phyloP scores from a whole-genome alignment of 2,888 invertebrate species.

The Altica lythri region DNA sequence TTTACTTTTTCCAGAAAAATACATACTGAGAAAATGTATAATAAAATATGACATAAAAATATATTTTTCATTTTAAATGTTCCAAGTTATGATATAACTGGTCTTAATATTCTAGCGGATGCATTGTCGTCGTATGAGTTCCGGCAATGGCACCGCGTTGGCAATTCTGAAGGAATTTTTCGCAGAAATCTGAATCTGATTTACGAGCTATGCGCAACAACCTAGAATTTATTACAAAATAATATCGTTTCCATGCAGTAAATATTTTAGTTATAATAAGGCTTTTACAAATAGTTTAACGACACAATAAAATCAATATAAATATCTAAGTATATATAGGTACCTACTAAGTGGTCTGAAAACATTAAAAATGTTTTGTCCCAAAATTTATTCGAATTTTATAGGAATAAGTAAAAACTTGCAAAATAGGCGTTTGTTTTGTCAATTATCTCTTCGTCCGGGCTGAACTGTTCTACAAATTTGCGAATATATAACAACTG shows the following conservation, averaged over 20 bases:
- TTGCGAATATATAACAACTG: no score
- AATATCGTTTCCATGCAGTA: conserved; percentile 21
- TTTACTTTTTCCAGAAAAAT: not conserved
- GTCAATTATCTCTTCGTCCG: no score
- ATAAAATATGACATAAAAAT: conserved; percentile 14
- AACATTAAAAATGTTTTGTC: no score
- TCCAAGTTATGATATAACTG: conserved; percentile 15
- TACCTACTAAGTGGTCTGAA: no score
- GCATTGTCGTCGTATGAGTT: conserved; percentile 35
- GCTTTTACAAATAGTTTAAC: no score
- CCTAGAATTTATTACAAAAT: conserved; percentile 32
- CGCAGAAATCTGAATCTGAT: conserved; percentile 23
- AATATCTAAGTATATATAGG: no score
- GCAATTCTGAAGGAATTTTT: conserved; percentile 31
- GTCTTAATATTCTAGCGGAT: conserved; percentile 22
- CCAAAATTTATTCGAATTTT: no score
- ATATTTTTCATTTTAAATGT: conserved; percentile 13
- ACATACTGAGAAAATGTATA: conserved; percentile 8
- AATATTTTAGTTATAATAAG: no score
- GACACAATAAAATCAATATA: no score
- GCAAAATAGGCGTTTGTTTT: no score
- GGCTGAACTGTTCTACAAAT: no score
- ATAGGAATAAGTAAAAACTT: no score
- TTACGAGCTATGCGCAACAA: conserved; percentile 29
- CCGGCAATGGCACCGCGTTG: conserved; percentile 23